Conservation (phyloP, 2,113 vertebrate species). For the Clinocottus analis region DNA sequence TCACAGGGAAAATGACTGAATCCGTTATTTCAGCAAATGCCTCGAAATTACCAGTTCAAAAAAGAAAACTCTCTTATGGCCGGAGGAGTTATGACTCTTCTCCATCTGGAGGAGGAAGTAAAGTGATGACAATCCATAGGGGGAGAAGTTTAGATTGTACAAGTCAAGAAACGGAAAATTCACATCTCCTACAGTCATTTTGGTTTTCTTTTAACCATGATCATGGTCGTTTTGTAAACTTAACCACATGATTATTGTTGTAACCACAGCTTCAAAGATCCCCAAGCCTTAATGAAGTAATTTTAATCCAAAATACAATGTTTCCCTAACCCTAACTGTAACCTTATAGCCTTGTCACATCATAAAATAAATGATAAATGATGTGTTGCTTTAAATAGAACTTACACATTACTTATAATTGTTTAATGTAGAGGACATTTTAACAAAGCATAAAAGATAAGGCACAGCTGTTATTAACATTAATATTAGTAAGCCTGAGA, state of each 20-base stretch:
- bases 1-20: not conserved
- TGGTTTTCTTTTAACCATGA: not conserved
- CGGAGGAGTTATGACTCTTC: not conserved
- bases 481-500: not conserved
- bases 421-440: not conserved
- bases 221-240: not conserved
- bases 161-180: not conserved
- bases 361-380: not conserved
- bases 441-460: not conserved
- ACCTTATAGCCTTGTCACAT: not conserved
- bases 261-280: not conserved
- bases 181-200: not conserved
- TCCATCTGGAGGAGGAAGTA: not conserved
- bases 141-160: not conserved
- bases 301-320: slow-evolving; percentile 1
- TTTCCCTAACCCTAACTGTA: not conserved
- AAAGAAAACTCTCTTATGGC: not conserved
- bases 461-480: not conserved
- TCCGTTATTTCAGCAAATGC: not conserved
- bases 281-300: not conserved
- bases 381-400: not conserved
- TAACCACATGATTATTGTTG: not conserved
- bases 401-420: not conserved
- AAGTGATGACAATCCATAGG: not conserved
- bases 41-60: not conserved